A percentile compares a stretch with the other conserved stretches of the same genome.
phyloP scores from a whole-genome alignment of 1,140 invertebrate genomes.

The Lepidostoma basale region DNA sequence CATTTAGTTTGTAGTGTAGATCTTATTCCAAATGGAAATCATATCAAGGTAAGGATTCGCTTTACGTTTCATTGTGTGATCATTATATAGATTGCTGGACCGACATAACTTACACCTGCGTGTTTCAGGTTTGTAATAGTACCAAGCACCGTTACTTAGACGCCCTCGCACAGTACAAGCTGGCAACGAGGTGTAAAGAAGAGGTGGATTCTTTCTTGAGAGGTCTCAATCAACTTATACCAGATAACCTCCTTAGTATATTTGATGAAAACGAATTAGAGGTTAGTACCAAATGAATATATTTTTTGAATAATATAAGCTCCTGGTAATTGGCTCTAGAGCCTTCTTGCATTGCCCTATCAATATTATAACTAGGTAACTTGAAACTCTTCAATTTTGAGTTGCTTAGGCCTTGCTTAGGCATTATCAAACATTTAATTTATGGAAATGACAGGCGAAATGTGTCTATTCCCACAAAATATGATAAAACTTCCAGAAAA shows the following conservation, averaged over 20 bases:
- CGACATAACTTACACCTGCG: background rate
- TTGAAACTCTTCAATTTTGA: too few relatives aligned
- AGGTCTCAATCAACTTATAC: conserved; percentile 89
- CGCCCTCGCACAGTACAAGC: conserved; percentile 85
- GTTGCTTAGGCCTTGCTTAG: too few relatives aligned
- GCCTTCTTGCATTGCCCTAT: too few relatives aligned
- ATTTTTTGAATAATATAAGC: conserved; percentile 41
- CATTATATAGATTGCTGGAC: background rate
- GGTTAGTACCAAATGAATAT: conserved; percentile 59
- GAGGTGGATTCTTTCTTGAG: conserved; percentile 89
- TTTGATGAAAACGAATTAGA: conserved; percentile 97
- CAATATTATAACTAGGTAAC: too few relatives aligned
- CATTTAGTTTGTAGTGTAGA: conserved; percentile 78
- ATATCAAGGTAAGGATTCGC: conserved; percentile 53
- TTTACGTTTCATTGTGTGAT: background rate
- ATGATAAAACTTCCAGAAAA: too few relatives aligned
- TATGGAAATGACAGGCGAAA: too few relatives aligned
- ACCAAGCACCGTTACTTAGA: conserved; percentile 87
- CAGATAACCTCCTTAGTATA: conserved; percentile 90
- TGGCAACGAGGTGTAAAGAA: conserved; percentile 79
- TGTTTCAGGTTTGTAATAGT: conserved; percentile 70
- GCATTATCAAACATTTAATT: too few relatives aligned
- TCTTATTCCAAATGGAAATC: conserved; percentile 75
- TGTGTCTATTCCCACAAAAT: too few relatives aligned
- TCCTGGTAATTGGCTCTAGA: too few relatives aligned